Base-by-base conservation (phyloP, 2,888 invertebrate genomes). In the Malachius bipustulatus region DNA sequence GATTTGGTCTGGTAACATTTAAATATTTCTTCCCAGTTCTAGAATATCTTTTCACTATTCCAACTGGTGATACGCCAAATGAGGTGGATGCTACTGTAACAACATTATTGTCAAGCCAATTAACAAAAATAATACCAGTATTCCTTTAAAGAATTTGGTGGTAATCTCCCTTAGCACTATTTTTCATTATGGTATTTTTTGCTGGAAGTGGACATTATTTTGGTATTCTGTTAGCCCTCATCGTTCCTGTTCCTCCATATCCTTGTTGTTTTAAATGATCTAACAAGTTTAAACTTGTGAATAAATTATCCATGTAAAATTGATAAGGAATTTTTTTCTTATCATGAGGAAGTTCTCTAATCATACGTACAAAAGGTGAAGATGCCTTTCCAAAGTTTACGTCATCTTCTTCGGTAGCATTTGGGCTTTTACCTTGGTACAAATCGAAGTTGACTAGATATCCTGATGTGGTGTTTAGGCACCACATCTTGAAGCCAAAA, bases 331-430 rank as follows among this genome's bases (percentile, higher is more conserved):
- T 13, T 9, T 14, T 14, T 29, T 14, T 35, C 9, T 9, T 10
- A 11, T 35, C n/a, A n/a, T 30, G 14, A 4, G 35, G 35, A 13
- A 35, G n/a, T 13, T 41, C 37, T 29, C 45, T 42, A 31, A 40
- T 46, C 4, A 50, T 47, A 37, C 49, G 48, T 31, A 47, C 51
- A 4, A 46, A 36, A 36, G 46, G 47, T 26, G 10, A 26, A 26
- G 8, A 26, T 35, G 6, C 38, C 41, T n/a, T n/a, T n/a, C n/a
- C n/a, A n/a, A n/a, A n/a, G n/a, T n/a, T n/a, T n/a, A n/a, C n/a
- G n/a, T n/a, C n/a, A n/a, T n/a, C n/a, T n/a, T n/a, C n/a, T n/a
- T n/a, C n/a, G n/a, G n/a, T n/a, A n/a, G n/a, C n/a, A n/a, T n/a
- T n/a, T n/a, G 38, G 36, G 19, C 35, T 38, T 10, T 26, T 19